phyloP scores from a whole-genome alignment of 2,113 vertebrate genomes.

The Corythornis madagascariensis region DNA sequence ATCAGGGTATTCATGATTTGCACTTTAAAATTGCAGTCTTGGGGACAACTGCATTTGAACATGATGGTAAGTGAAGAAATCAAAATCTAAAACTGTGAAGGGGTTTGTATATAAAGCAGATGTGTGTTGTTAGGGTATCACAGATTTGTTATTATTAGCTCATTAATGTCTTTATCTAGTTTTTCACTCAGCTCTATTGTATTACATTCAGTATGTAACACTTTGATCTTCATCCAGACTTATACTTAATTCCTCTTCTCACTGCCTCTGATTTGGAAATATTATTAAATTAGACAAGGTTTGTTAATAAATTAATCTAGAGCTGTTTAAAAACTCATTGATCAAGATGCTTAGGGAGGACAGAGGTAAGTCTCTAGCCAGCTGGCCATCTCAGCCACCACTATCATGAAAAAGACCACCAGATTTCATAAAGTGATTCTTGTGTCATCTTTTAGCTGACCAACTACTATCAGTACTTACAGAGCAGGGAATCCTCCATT shows the following conservation, averaged over 20 bases:
- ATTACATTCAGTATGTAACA: not conserved
- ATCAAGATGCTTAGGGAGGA: not conserved
- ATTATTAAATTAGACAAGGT: not conserved
- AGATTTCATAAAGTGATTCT: not conserved
- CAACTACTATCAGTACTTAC: not conserved
- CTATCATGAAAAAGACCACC: not conserved
- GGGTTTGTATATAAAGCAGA: not conserved
- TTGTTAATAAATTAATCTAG: not conserved
- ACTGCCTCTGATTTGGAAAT: not conserved
- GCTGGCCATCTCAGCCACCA: not conserved
- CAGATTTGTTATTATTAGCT: not conserved
- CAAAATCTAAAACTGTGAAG: not conserved
- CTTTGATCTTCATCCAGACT: not conserved
- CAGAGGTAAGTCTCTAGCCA: not conserved
- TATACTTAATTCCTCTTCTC: not conserved
- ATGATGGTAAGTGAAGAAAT: not conserved
- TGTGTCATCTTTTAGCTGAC: not conserved
- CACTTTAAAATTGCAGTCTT: not conserved
- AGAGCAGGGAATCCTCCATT: not conserved
- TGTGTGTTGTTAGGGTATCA: not conserved
- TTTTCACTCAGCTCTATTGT: not conserved
- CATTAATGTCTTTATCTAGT: not conserved
- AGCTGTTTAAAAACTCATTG: not conserved
- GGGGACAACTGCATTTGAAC: not conserved
- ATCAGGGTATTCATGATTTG: not conserved